Conservation (phyloP, 2,888 invertebrate genomes). For the Platerodrilus igneus region DNA sequence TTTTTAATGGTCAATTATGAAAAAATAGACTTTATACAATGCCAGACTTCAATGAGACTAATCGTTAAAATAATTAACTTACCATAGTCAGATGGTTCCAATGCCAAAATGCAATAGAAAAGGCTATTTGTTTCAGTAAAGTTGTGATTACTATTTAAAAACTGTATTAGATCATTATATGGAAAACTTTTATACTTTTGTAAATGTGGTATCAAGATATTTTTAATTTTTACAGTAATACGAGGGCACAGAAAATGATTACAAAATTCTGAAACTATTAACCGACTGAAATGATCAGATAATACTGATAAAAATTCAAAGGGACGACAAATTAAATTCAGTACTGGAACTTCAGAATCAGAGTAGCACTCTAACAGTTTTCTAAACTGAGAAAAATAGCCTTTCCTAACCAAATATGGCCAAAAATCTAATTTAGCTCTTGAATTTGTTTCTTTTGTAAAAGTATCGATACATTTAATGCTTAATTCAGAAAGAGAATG, state of each 20-base stretch:
- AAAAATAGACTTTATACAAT: too few relatives aligned
- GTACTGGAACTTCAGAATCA: constrained; percentile 62
- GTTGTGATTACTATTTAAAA: constrained; percentile 39
- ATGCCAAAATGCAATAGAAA: constrained; percentile 62
- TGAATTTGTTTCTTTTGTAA: constrained; percentile 50
- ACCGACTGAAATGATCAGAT: constrained; percentile 6
- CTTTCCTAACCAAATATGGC: constrained; percentile 55
- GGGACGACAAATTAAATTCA: constrained; percentile 74
- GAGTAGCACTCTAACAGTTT: constrained; percentile 63
- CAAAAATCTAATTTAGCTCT: constrained; percentile 46
- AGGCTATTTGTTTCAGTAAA: constrained; percentile 53
- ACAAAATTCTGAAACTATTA: constrained; percentile 56
- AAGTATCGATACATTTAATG: constrained; percentile 73
- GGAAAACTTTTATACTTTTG: constrained; percentile 50
- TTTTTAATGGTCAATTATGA: too few relatives aligned
- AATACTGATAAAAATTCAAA: constrained; percentile 50
- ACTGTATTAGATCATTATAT: constrained; percentile 47
- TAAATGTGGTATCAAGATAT: constrained; percentile 67
- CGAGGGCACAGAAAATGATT: constrained; percentile 62
- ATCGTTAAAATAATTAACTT: constrained; percentile 38
- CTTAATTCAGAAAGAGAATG: constrained; percentile 58
- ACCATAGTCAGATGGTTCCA: constrained; percentile 66
- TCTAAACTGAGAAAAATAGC: constrained; percentile 71
- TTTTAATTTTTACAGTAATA: constrained; percentile 63
- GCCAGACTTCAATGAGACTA: too few relatives aligned